Percentiles rank a stretch among this genome's conserved stretches.
These are phyloP conservation scores for Phylloscopus trochilus DNA, from an alignment of 2,113 vertebrate species.

Conservation along the genomic window DNA sequence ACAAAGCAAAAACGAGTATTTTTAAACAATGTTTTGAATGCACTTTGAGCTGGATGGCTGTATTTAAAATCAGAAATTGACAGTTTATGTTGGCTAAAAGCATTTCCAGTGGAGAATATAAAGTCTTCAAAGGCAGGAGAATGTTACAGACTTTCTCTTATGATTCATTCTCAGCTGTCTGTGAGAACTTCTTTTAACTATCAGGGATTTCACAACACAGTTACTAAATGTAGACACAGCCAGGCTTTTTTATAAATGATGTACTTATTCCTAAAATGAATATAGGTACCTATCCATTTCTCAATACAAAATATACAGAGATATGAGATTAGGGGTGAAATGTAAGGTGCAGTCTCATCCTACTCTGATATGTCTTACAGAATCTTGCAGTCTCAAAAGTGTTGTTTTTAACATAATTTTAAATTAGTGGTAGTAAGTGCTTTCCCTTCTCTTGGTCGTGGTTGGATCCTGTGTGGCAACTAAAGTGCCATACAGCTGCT, in stretches of 20 bases:
- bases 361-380: background rate
- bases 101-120: background rate
- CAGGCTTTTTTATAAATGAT: background rate
- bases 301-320: background rate
- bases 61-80: conserved; percentile 12
- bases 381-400: background rate
- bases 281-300: background rate
- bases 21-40: background rate
- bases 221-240: background rate
- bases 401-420: background rate
- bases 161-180: conserved; percentile 2
- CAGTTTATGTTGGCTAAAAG: background rate
- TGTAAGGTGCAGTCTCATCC: background rate
- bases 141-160: background rate
- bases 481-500: background rate
- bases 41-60: background rate
- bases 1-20: background rate
- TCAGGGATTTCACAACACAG: background rate
- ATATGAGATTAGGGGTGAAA: background rate
- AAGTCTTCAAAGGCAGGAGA: background rate
- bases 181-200: background rate
- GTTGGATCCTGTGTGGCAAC: background rate
- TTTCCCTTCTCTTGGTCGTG: background rate
- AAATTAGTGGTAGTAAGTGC: background rate
- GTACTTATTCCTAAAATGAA: background rate